Base-by-base conservation (phyloP, 92 coral and sea anemone genomes). In the Palythoa heliodiscus region DNA sequence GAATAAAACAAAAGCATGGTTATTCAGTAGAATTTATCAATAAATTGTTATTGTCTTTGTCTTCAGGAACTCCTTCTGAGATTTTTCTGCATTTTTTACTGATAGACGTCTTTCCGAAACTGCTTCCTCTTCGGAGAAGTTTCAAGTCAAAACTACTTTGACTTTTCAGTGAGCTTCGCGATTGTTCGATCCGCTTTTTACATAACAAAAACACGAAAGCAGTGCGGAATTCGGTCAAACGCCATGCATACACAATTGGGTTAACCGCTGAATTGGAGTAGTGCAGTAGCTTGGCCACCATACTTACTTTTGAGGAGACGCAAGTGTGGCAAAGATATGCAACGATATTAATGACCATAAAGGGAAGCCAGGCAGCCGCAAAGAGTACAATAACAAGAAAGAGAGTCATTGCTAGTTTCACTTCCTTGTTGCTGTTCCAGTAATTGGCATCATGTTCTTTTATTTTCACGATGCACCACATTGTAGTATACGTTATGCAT, bases 191-290 rank as follows among this genome's bases (percentile, higher is more conserved):
- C 19, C 77, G 43, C 14, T 63, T 60, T 73, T 86, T 73, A 7
- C 83, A 58, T 24, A 89, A 82, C 66, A 89, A 60, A 35, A 35
- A n/a, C 69, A 75, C 24, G 70, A 91, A 88, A 9, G 94, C 94
- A 37, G 60, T 91, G 63, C 90, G 90, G 78, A 91, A 91, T 37
- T 91, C 94, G 22, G 89, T 55, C 88, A 91, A 11, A 20, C 92
- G 80, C 71, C 73, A 86, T 3, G 87, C 88, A 78, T 91, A 91
- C 70, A 91, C 84, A 25, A 89, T 52, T 4, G 94, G 92, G 60
- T 91, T 91, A 37, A 91, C 92, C 71, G 86, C 87, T 53, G 92
- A 91, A 78, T 91, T 91, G 61, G 89, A 89, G 89, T 89, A 91
- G 73, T 88, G 94, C 12, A 91, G 87, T 40, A 91, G 85, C 78